These are phyloP conservation scores for Poeciliopsis paucimaculata DNA, from an alignment of 2,797 vertebrate species.

Conservation along the genomic window DNA sequence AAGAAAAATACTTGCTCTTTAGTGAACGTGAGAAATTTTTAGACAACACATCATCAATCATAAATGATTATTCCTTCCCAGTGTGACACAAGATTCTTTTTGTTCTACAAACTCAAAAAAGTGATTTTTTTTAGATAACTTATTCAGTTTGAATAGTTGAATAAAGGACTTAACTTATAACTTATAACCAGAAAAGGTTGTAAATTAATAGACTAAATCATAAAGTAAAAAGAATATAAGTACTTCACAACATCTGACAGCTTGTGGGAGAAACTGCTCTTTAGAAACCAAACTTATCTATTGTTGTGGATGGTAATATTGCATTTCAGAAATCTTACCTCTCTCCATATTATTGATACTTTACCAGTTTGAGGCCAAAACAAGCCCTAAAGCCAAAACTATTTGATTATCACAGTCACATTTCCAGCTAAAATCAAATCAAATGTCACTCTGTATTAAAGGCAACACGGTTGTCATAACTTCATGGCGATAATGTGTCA, in stretches of 20 bases:
- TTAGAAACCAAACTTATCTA: background rate
- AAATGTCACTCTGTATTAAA: background rate
- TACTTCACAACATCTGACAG: background rate
- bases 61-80: background rate
- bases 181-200: background rate
- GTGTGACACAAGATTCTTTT: background rate
- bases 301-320: background rate
- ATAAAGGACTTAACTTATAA: background rate
- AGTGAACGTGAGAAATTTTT: background rate
- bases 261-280: background rate
- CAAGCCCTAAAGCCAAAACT: background rate
- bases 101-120: background rate
- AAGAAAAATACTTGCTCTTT: background rate
- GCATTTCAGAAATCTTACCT: background rate
- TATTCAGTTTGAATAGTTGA: background rate
- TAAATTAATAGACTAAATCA: background rate
- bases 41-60: background rate
- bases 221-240: background rate
- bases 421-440: background rate
- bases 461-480: background rate
- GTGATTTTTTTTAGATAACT: background rate
- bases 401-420: background rate
- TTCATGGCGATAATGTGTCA: conserved; percentile 16
- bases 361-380: background rate
- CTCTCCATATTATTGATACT: background rate